Base-by-base conservation (phyloP, 2,797 vertebrate genomes). In the Cossypha polioptera region DNA sequence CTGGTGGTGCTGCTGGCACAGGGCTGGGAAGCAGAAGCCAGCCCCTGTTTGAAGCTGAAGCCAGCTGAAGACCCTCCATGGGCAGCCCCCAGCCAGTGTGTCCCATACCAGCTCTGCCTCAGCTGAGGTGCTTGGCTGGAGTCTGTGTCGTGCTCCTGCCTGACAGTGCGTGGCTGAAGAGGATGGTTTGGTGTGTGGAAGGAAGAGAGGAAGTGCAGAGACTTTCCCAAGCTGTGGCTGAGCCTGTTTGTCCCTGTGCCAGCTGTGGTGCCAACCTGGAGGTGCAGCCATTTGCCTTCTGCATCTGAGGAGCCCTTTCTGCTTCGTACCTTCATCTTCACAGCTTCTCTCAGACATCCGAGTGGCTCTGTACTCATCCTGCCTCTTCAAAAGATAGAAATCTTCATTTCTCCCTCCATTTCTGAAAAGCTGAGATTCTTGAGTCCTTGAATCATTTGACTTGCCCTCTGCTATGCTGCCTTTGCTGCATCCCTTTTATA, bases 401-500 rank as follows among this genome's bases (percentile, higher is more conserved):
- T 93, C 87, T 94, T 94, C 48, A 88, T 95, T 95, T 93, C 66
- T 91, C 26, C 58, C 57, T 91, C 79, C 45, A 38, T 88, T 94
- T 96, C 66, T 95, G 87, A 95, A 79, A 78, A 81, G 88, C 75
- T 90, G 59, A 76, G 76, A 75, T 96, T 91, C 96, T 75, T 35
- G 82, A 91, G 79, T 94, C 92, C 89, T 94, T 92, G 89, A 86
- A 94, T 95, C 51, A 40, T 94, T 95, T 94, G 87, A 62, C 76
- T 96, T 94, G 82, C 75, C 85, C 89, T 97, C 81, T 94, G 85
- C 94, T 90, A 84, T 66, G 82, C 87, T 86, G 87, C 92, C 87
- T 92, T 95, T 86, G 53, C 92, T 88, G 76, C 87, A 94, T 96
- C 63, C 51, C 89, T 96, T 96, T 96, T 81, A 94, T 95, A 78